These are phyloP conservation scores for Spatulosminthurus flaviceps DNA, from an alignment of 2,888 invertebrate species.

Conservation along the genomic window DNA sequence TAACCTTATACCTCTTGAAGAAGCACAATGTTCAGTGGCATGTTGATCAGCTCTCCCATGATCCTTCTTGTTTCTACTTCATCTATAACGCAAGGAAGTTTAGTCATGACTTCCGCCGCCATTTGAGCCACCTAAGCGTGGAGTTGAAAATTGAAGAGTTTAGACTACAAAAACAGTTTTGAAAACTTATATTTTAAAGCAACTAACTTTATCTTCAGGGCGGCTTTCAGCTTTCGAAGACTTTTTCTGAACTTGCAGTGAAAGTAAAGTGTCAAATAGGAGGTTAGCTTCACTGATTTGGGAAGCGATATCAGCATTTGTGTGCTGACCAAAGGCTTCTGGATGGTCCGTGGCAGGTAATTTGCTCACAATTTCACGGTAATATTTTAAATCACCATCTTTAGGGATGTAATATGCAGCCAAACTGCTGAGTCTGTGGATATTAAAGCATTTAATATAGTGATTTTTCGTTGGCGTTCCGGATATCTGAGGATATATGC, in stretches of 20 bases:
- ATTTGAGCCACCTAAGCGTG: slow-evolving; percentile 74
- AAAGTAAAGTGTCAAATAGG: slow-evolving; percentile 81
- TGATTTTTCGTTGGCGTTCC: too few relatives aligned
- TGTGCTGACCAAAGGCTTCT: slow-evolving; percentile 89
- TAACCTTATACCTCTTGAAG: slow-evolving; percentile 86
- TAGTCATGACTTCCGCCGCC: slow-evolving; percentile 76
- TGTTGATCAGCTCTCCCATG: slow-evolving; percentile 77
- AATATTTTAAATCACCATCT: slow-evolving; percentile 82
- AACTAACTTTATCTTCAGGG: slow-evolving; percentile 75
- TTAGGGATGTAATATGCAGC: slow-evolving; percentile 83
- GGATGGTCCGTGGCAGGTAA: slow-evolving; percentile 83
- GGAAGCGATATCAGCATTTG: slow-evolving; percentile 88
- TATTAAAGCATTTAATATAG: too few relatives aligned
- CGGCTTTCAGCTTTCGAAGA: slow-evolving; percentile 71
- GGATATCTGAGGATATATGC: background rate
- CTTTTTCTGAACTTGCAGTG: slow-evolving; percentile 77
- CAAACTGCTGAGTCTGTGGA: slow-evolving; percentile 78
- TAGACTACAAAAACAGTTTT: too few relatives aligned
- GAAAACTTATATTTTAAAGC: background rate
- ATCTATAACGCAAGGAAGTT: slow-evolving; percentile 79
- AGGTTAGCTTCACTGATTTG: slow-evolving; percentile 81
- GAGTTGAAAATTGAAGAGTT: background rate
- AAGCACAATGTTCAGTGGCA: slow-evolving; percentile 84
- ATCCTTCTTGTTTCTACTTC: slow-evolving; percentile 77
- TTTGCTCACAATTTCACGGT: slow-evolving; percentile 81